These are phyloP conservation scores for Magallana nippona DNA, from an alignment of 2,888 invertebrate genomes.

Conservation along the genomic window DNA sequence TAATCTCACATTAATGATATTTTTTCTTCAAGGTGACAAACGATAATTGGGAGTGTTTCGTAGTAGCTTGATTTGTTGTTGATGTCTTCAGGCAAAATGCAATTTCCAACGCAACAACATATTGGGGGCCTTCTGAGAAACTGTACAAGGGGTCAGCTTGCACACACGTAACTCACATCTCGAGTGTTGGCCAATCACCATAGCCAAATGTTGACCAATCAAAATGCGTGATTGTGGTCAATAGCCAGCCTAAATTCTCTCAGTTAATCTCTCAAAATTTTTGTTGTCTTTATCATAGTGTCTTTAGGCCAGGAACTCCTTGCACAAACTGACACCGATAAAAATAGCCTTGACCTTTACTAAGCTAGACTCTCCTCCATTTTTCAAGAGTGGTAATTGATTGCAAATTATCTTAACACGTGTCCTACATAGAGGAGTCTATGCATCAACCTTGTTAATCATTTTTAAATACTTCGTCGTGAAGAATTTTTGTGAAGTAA, in stretches of 20 bases:
- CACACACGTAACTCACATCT: too few species aligned
- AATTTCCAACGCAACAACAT: too few species aligned
- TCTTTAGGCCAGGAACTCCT: background rate
- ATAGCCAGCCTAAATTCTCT: background rate
- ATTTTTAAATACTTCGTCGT: background rate
- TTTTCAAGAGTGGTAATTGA: background rate
- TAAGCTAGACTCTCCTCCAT: too few species aligned
- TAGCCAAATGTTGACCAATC: too few species aligned
- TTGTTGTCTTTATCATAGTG: constrained; percentile 1
- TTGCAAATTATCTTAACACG: background rate
- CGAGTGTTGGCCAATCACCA: too few species aligned
- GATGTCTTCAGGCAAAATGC: too few species aligned
- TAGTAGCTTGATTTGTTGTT: too few species aligned
- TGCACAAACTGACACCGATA: constrained; percentile 11
- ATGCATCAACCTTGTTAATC: background rate
- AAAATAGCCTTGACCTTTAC: background rate
- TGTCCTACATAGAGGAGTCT: background rate
- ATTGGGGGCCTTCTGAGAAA: too few species aligned
- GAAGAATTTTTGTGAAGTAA: background rate
- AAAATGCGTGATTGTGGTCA: background rate
- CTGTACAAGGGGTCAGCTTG: too few species aligned
- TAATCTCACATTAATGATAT: too few species aligned
- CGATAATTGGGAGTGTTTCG: too few species aligned
- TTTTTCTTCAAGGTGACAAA: too few species aligned
- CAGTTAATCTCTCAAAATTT: background rate